Conservation (phyloP, 2,797 vertebrate genomes). For the Centroberyx gerrardi region DNA sequence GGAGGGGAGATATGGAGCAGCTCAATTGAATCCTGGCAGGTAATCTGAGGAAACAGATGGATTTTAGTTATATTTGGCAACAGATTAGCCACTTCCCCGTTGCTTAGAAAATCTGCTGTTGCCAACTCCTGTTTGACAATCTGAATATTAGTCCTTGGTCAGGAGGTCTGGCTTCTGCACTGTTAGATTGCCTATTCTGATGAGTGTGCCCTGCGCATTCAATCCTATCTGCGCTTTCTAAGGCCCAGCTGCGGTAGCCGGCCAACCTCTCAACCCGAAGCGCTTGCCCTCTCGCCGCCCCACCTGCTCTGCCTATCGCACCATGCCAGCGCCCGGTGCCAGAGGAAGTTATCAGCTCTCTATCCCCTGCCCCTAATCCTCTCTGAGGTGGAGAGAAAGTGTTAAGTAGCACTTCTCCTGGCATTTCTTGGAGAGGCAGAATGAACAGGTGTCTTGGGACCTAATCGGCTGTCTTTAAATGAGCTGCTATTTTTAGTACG, state of each 20-base stretch:
- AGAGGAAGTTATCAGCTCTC: slow-evolving; percentile 75
- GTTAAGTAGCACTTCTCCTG: slow-evolving; percentile 71
- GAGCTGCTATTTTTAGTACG: slow-evolving; percentile 72
- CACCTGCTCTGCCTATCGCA: slow-evolving; percentile 55
- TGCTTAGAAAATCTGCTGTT: slow-evolving; percentile 75
- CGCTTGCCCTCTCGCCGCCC: slow-evolving; percentile 49
- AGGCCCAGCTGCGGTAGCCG: slow-evolving; percentile 73
- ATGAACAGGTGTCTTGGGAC: slow-evolving; percentile 75
- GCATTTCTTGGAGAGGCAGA: slow-evolving; percentile 67
- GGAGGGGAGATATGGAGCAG: slow-evolving; percentile 70
- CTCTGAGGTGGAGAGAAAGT: slow-evolving; percentile 65
- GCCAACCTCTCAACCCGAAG: slow-evolving; percentile 62
- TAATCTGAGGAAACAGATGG: slow-evolving; percentile 86
- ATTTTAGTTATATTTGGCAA: slow-evolving; percentile 85
- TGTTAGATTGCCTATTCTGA: slow-evolving; percentile 75
- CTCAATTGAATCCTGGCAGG: slow-evolving; percentile 83
- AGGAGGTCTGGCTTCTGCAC: slow-evolving; percentile 66
- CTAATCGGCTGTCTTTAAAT: slow-evolving; percentile 71
- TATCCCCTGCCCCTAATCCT: slow-evolving; percentile 69
- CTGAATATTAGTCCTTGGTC: slow-evolving; percentile 80
- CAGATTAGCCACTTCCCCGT: slow-evolving; percentile 81
- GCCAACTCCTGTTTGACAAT: slow-evolving; percentile 81
- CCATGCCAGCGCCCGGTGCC: slow-evolving; percentile 66
- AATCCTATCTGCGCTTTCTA: slow-evolving; percentile 75
- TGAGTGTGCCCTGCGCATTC: slow-evolving; percentile 62